Conservation (phyloP, 2,113 vertebrate species). For the Phoenicopterus ruber region DNA sequence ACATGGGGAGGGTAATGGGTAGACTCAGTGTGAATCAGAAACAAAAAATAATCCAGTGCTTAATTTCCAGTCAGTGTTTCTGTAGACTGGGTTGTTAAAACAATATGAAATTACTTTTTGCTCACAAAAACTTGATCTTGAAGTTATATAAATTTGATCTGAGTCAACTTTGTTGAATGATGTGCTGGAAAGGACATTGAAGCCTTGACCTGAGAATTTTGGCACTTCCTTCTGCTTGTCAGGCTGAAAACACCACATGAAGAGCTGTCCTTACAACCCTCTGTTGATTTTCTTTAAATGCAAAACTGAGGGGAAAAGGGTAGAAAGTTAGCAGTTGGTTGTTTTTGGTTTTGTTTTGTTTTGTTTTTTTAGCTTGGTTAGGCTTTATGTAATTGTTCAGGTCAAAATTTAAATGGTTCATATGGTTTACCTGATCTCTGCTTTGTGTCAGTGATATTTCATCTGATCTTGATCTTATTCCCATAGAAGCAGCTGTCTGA, state of each 20-base stretch:
- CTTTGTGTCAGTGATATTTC: not conserved
- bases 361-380: not conserved
- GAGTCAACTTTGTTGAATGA: fast-evolving
- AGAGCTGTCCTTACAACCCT: not conserved
- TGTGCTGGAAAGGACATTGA: not conserved
- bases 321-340: not conserved
- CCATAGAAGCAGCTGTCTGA: not conserved
- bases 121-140: not conserved
- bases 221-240: not conserved
- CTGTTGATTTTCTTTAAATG: not conserved
- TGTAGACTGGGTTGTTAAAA: not conserved
- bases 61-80: not conserved
- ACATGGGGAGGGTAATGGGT: not conserved
- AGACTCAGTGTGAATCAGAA: not conserved
- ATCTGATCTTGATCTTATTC: not conserved
- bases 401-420: not conserved
- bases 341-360: not conserved
- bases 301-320: not conserved
- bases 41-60: not conserved
- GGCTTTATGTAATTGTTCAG: not conserved
- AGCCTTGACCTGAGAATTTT: not conserved
- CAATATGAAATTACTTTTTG: not conserved
- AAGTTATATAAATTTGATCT: not conserved
- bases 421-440: not conserved
- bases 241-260: not conserved